Conservation (phyloP, 2,888 invertebrate species). For the Pasiphila rectangulata region DNA sequence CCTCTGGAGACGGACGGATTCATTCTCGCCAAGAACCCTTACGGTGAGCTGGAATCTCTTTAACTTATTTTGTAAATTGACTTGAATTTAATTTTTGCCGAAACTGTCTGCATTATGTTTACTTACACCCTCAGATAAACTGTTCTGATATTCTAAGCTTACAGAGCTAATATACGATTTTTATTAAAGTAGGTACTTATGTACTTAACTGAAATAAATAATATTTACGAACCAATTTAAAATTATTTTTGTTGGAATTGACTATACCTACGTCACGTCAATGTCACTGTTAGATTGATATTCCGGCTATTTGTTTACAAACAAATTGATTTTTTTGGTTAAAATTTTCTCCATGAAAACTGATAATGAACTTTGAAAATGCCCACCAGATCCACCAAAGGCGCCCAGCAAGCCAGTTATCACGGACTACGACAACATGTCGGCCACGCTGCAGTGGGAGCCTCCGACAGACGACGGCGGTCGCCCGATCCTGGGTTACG, state of each 20-base stretch:
- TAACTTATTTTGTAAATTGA: too few relatives aligned
- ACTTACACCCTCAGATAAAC: too few relatives aligned
- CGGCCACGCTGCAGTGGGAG: conserved; percentile 94
- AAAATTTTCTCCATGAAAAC: neutral
- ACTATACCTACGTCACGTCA: neutral
- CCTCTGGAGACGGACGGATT: conserved; percentile 94
- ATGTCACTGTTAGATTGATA: neutral
- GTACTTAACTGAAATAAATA: neutral
- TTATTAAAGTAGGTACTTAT: neutral
- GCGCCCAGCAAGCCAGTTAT: conserved; percentile 95
- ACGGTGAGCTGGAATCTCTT: conserved; percentile 82
- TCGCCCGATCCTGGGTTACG: conserved; percentile 92
- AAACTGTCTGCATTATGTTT: too few relatives aligned
- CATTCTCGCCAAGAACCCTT: conserved; percentile 97
- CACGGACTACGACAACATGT: conserved; percentile 95
- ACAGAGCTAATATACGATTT: too few relatives aligned
- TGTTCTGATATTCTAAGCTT: too few relatives aligned
- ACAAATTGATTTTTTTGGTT: conserved; percentile 21
- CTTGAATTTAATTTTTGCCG: too few relatives aligned
- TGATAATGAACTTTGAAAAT: conserved; percentile 8
- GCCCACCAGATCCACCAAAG: conserved; percentile 87
- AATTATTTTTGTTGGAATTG: too few relatives aligned
- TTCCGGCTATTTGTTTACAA: conserved; percentile 35
- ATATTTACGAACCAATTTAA: too few relatives aligned
- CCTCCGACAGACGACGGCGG: conserved; percentile 95